phyloP scores from a whole-genome alignment of 2,888 invertebrate species.

The Spicauda simplicius region DNA sequence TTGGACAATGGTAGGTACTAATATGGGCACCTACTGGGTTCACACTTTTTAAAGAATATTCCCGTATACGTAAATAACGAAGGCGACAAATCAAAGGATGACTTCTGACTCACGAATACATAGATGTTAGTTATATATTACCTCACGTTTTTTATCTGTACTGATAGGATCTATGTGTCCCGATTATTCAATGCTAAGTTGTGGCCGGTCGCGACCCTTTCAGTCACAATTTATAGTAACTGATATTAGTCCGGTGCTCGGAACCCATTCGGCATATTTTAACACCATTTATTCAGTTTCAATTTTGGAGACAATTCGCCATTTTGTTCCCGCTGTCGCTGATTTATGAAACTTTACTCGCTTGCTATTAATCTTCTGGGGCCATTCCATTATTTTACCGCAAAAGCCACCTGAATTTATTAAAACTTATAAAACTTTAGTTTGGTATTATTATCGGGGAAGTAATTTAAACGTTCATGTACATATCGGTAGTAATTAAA shows the following conservation, averaged over 20 bases:
- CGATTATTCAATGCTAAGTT: not conserved
- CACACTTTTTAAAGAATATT: slow-evolving; percentile 13
- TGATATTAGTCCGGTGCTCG: slow-evolving; percentile 11
- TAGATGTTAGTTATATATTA: slow-evolving; percentile 18
- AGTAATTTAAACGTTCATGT: too few species aligned
- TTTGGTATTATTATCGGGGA: too few species aligned
- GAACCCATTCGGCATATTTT: slow-evolving; percentile 28
- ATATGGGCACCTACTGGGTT: slow-evolving; percentile 7
- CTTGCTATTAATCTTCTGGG: slow-evolving; percentile 27
- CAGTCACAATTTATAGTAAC: slow-evolving; percentile 21
- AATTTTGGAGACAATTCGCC: slow-evolving; percentile 31
- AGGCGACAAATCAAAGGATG: slow-evolving; percentile 27
- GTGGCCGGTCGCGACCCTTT: slow-evolving; percentile 13
- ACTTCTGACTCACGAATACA: not conserved
- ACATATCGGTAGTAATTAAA: too few species aligned
- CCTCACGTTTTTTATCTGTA: slow-evolving; percentile 9
- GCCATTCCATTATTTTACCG: slow-evolving; percentile 33
- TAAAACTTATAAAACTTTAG: slow-evolving; percentile 10
- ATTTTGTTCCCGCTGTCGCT: slow-evolving; percentile 22
- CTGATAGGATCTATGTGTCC: slow-evolving; percentile 14
- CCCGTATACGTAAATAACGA: slow-evolving; percentile 21
- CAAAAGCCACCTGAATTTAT: slow-evolving; percentile 29
- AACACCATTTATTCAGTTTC: slow-evolving; percentile 32
- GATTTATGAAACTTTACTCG: slow-evolving; percentile 30
- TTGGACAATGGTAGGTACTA: too few species aligned